These are phyloP conservation scores for Poeciliopsis prolifica DNA, from an alignment of 2,113 vertebrate genomes.

Conservation along the genomic window DNA sequence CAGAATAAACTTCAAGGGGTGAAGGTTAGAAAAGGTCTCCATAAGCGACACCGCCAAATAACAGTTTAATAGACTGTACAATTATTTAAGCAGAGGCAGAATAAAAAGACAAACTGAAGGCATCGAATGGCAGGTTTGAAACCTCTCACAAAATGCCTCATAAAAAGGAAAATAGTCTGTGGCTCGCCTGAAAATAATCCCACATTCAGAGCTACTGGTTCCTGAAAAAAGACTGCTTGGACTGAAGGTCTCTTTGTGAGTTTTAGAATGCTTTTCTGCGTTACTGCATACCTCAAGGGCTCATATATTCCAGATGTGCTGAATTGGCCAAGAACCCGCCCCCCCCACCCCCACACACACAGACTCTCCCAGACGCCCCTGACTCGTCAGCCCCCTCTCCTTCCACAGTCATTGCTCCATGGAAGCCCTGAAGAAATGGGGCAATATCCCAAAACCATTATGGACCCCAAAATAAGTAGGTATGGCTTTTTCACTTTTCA, in stretches of 20 bases:
- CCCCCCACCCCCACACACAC: not conserved
- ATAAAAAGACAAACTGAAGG: conserved; percentile 14
- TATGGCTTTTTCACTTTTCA: conserved; percentile 34
- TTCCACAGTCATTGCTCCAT: conserved; percentile 55
- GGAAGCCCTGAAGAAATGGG: conserved; percentile 69
- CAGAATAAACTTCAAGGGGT: not conserved
- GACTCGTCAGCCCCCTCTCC: conserved; percentile 36
- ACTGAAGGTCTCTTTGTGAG: conserved; percentile 81
- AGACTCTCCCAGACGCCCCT: conserved; percentile 31
- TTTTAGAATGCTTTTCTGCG: conserved; percentile 79
- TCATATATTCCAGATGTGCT: conserved; percentile 87
- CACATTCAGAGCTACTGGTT: conserved; percentile 74
- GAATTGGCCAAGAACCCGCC: conserved; percentile 69
- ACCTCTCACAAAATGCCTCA: conserved; percentile 60
- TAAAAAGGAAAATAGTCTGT: conserved; percentile 68
- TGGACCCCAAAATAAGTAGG: conserved; percentile 57
- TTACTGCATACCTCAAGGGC: conserved; percentile 83
- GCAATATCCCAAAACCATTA: conserved; percentile 71
- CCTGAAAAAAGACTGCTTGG: conserved; percentile 57
- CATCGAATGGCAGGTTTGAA: conserved; percentile 40
- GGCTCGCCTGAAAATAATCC: conserved; percentile 69
- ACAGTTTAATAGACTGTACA: conserved; percentile 15
- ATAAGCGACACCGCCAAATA: conserved; percentile 7
- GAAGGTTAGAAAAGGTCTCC: not conserved
- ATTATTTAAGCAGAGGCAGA: conserved; percentile 14